Evolutionary conservation across 2,888 invertebrate genomes (phyloP).

Genomic region (Conistra vaccinii): DNA sequence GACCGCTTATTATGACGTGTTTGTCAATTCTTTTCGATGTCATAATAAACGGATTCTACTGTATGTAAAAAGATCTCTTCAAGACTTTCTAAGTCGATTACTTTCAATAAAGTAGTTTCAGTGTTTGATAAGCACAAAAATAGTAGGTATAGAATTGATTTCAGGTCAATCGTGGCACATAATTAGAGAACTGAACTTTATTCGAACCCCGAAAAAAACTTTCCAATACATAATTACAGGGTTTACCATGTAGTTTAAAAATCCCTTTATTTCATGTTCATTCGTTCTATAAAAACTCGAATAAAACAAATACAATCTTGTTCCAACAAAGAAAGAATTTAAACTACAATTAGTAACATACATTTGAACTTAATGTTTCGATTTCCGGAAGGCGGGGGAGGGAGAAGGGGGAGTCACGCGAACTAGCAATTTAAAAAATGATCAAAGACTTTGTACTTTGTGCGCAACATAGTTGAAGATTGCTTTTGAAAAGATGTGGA

Average conservation of each 20-base stretch:
- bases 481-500: not conserved
- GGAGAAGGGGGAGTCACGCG: constrained; percentile 30
- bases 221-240: no score
- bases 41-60: no score
- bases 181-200: no score
- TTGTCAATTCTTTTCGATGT: no score
- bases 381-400: constrained; percentile 38
- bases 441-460: constrained; percentile 6
- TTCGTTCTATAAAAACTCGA: not conserved
- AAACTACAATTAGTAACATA: constrained; percentile 48
- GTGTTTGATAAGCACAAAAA: not conserved
- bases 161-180: not conserved
- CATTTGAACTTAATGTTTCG: constrained; percentile 24
- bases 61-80: no score
- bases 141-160: not conserved
- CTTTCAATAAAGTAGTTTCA: no score
- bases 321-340: constrained; percentile 36
- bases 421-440: constrained; percentile 28
- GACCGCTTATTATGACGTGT: no score
- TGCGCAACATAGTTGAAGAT: not conserved
- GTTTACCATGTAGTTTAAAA: not conserved
- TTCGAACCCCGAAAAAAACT: no score
- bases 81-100: no score
- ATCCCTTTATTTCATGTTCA: not conserved
- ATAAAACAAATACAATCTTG: constrained; percentile 14